Evolutionary conservation across 2,113 vertebrate genomes (phyloP).

Genomic region (Aphelocoma coerulescens): DNA sequence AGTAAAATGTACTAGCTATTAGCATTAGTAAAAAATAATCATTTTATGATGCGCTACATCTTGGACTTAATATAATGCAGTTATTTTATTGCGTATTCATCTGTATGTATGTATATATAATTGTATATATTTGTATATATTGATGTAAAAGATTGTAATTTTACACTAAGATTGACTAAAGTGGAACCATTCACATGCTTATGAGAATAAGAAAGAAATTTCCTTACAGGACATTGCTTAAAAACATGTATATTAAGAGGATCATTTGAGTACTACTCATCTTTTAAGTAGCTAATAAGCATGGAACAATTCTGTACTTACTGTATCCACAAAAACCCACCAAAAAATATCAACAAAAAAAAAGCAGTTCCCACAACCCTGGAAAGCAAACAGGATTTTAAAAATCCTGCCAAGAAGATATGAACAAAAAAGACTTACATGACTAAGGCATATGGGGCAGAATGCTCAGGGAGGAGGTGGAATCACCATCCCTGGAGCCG

Average conservation of each 20-base stretch:
- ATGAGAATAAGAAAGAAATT: not conserved
- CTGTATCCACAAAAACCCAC: not conserved
- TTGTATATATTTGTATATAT: not conserved
- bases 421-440: not conserved
- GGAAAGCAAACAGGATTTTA: not conserved
- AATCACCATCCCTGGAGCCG: not conserved
- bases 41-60: not conserved
- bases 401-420: not conserved
- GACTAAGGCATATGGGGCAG: not conserved
- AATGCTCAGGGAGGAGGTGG: not conserved
- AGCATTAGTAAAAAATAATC: not conserved
- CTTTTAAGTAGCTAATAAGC: not conserved
- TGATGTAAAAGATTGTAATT: not conserved
- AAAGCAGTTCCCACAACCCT: not conserved
- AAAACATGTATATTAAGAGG: not conserved
- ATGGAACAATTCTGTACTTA: not conserved
- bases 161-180: not conserved
- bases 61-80: not conserved
- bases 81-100: not conserved
- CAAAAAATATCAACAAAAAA: not conserved
- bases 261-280: not conserved
- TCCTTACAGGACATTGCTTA: not conserved
- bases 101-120: not conserved
- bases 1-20: not conserved
- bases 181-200: not conserved